Evolutionary conservation across 2,797 vertebrate genomes (phyloP).

Genomic region (Nannoperca australis): DNA sequence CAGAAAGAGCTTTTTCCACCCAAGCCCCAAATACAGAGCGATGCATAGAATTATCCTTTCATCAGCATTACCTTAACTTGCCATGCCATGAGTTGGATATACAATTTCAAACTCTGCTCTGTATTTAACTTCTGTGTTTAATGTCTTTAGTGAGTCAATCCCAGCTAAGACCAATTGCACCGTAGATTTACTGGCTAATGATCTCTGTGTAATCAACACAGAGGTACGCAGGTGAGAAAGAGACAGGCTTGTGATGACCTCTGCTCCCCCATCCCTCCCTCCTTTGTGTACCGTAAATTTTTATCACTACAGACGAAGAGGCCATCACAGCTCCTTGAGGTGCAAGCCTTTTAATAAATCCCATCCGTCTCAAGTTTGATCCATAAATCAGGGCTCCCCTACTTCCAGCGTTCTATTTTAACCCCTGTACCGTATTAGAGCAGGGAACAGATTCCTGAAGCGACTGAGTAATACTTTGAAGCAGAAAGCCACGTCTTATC

Average conservation of each 20-base stretch:
- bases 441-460: constrained; percentile 49
- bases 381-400: constrained; percentile 49
- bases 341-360: constrained; percentile 47
- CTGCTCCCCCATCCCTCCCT: constrained; percentile 12
- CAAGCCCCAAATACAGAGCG: constrained; percentile 34
- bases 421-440: constrained; percentile 32
- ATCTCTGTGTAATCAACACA: constrained; percentile 65
- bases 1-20: constrained; percentile 38
- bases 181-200: constrained; percentile 69
- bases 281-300: constrained; percentile 16
- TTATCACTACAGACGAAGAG: constrained; percentile 40
- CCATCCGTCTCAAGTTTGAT: constrained; percentile 52
- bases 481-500: constrained; percentile 63
- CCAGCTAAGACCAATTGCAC: constrained; percentile 49
- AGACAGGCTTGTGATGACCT: constrained; percentile 17
- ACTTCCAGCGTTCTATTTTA: constrained; percentile 42
- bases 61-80: constrained; percentile 50
- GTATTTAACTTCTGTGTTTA: constrained; percentile 43
- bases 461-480: constrained; percentile 58
- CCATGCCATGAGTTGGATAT: constrained; percentile 26
- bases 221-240: constrained; percentile 63
- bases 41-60: constrained; percentile 47
- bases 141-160: constrained; percentile 57
- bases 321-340: constrained; percentile 20
- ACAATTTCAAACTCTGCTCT: constrained; percentile 29